phyloP scores from a whole-genome alignment of 2,888 invertebrate species.

The Dysmachus trigonus region DNA sequence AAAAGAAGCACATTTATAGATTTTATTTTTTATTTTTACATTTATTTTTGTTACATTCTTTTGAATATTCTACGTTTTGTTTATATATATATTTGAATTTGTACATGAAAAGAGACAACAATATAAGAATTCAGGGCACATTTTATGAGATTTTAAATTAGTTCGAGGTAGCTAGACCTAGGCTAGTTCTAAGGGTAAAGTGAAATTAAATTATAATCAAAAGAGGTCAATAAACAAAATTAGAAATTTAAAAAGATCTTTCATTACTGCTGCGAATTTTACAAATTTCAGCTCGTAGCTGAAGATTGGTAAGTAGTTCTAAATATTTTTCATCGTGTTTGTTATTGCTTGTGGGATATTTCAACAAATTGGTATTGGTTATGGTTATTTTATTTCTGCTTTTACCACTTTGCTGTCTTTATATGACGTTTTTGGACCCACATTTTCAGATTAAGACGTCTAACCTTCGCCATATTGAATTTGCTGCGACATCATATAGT shows the following conservation, averaged over 20 bases:
- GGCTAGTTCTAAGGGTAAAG: not conserved
- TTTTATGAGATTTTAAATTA: conserved; percentile 37
- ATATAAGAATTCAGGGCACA: conserved; percentile 47
- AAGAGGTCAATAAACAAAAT: conserved; percentile 45
- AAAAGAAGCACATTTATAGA: conserved; percentile 29
- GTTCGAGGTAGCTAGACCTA: conserved; percentile 7
- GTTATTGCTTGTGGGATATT: no score
- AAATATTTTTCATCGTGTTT: not conserved
- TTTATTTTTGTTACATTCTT: conserved; percentile 4
- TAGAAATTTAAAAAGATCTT: not conserved
- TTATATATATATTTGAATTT: conserved; percentile 5
- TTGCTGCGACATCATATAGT: no score
- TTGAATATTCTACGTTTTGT: conserved; percentile 29
- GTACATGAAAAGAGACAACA: conserved; percentile 9
- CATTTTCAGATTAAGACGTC: no score
- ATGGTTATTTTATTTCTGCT: no score
- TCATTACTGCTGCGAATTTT: not conserved
- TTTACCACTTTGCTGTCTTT: no score
- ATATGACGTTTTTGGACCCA: no score
- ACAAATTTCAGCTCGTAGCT: not conserved
- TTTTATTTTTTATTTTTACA: not conserved
- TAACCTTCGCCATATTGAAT: no score
- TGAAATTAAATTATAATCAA: conserved; percentile 46
- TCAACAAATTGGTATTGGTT: no score
- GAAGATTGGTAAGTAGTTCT: not conserved